Evolutionary conservation across 2,113 vertebrate species (phyloP), one percentile per base, ranked within the genome.

Genomic region (Anolis carolinensis): DNA sequence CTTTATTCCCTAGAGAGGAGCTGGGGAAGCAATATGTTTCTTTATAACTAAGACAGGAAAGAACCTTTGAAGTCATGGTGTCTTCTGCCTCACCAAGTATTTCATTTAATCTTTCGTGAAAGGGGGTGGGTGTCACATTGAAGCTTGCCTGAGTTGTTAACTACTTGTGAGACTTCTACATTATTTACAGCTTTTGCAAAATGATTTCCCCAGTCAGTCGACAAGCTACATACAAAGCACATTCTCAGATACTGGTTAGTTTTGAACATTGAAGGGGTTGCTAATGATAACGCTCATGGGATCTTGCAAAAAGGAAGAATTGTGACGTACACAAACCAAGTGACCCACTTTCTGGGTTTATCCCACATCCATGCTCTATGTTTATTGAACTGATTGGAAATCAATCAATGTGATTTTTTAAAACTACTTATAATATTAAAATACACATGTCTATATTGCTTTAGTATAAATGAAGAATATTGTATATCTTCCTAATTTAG

Each of bases 1-100:
- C 1, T 0, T 83, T 88, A 27, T 8, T 95, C 94, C 91, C 91
- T 82, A 0, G 80, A 93, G 94, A 92, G 81, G 85, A 93, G 84
- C 91, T 92, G 70, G 94, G 92, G 94, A 97, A 92, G 88, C 90
- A 95, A 94, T 96, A 96, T 96, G 88, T 95, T 95, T 95, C 89
- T 94, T 94, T 94, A 94, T 94, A 92, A 93, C 70, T 87, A 84
- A 94, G 84, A 83, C 62, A 81, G 83, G 77, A 89, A 81, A 82
- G 75, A 89, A 91, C 80, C 95, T 93, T 95, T 95, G 94, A 96
- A 96, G 88, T 93, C 91, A 63, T 52, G 0, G 34, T 88, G 81
- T 90, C 91, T 80, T 90, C 81, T 93, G 82, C 88, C 89, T 94
- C 89, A 36, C 2, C 1, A 2, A 92, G 83, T 79, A 84, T 81